Evolutionary conservation across 2,888 invertebrate species (phyloP).

Genomic region (Pardosa pseudoannulata): DNA sequence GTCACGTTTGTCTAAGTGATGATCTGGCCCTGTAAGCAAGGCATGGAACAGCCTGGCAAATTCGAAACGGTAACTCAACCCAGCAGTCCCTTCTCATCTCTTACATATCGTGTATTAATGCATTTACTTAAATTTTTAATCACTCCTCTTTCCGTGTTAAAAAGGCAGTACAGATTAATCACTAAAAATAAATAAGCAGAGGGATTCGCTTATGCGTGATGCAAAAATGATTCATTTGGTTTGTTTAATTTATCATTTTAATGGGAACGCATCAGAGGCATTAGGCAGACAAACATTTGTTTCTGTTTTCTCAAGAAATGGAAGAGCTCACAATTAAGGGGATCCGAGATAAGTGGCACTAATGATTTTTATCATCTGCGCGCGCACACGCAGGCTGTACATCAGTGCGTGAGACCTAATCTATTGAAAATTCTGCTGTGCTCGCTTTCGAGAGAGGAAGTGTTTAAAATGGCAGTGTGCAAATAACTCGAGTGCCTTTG

Average conservation of each 20-base stretch:
- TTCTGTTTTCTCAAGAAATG: constrained; percentile 11
- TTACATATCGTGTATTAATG: background rate
- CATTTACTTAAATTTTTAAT: background rate
- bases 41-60: too few species aligned
- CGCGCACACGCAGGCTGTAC: background rate
- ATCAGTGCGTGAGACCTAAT: background rate
- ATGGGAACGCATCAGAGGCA: background rate
- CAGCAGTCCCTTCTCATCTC: too few species aligned
- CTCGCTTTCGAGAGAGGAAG: background rate
- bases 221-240: constrained; percentile 10
- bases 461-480: too few species aligned
- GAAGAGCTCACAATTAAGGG: background rate
- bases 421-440: background rate
- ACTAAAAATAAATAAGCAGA: background rate
- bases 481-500: too few species aligned
- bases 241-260: constrained; percentile 17
- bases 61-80: too few species aligned
- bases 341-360: background rate
- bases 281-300: background rate
- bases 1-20: too few species aligned
- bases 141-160: background rate
- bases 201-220: constrained; percentile 4
- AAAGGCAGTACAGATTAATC: background rate
- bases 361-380: background rate
- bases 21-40: too few species aligned